Evolutionary conservation across 2,113 vertebrate species (phyloP), one percentile per base, ranked within the genome.

Genomic region (Capreolus pygargus): DNA sequence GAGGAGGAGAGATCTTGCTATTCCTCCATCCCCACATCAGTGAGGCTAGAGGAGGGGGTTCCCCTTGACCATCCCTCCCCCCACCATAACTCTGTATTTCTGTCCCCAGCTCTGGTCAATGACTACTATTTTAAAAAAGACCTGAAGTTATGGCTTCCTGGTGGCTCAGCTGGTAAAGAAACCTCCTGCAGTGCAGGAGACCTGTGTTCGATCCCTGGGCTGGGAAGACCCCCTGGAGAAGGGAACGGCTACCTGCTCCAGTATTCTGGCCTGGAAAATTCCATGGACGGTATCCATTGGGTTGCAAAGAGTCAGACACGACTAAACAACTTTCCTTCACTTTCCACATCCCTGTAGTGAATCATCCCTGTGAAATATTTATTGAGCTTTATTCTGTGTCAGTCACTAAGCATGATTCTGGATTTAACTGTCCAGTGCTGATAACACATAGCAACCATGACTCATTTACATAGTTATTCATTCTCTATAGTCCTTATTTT

Each of bases 101-200:
- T 98, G 97, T 98, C 97, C 97, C 95, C 97, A 98, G 98, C 97
- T 97, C 98, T 98, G 96, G 95, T 98, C 97, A 98, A 15, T 76
- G 23, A 43, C 25, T 60, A 43, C 47, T 57, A 27, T 45, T 91
- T 91, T 2, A 87, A 79, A 78, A 55, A 5, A 36, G 7, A 74
- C 50, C 52, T 89, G 55, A 95, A 81, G 5, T 43, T 58, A 28
- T 76, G 15, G n/a, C n/a, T 74, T 39, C 36, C 10, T 70, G 10
- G n/a, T 70, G 67, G n/a, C 10, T 70, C 67, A 70, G n/a, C n/a
- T 74, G 21, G 67, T 74, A 23, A 74, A 74, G n/a, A 74, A 74
- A 12, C 67, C 0, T 0, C 36, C 36, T 39, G 10, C 36, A 39
- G 6, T 39, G 36, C 0, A 0, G 21, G n/a, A 74, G 10, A 74